Evolutionary conservation across 2,797 vertebrate species (phyloP).

Genomic region (Lerista edwardsae): DNA sequence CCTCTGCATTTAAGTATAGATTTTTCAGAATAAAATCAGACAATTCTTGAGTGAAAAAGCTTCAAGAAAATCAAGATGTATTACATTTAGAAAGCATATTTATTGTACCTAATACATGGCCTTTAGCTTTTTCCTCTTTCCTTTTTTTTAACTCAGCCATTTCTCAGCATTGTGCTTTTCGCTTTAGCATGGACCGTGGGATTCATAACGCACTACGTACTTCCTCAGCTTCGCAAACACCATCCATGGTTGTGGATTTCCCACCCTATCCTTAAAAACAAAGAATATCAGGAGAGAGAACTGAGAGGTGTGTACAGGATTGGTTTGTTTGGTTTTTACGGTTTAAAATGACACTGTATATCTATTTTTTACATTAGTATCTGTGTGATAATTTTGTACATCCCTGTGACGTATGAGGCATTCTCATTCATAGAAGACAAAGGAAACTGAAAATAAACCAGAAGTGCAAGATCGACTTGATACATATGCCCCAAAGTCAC

Average conservation of each 20-base stretch:
- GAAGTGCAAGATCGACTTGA: too few relatives aligned
- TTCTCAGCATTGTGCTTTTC: slow-evolving; percentile 92
- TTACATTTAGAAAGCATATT: background rate
- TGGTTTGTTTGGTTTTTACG: slow-evolving; percentile 19
- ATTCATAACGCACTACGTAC: slow-evolving; percentile 93
- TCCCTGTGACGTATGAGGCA: background rate
- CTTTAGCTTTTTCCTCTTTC: slow-evolving; percentile 14
- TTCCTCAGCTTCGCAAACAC: slow-evolving; percentile 96
- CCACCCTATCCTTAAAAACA: slow-evolving; percentile 92
- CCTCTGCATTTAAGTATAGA: background rate
- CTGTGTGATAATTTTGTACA: background rate
- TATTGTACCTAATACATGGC: background rate
- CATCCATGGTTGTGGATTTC: slow-evolving; percentile 98
- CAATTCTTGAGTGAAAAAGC: background rate
- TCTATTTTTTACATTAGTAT: slow-evolving; percentile 1
- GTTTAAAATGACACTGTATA: background rate
- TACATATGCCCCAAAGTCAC: too few relatives aligned
- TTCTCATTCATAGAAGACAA: background rate
- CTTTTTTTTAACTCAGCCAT: slow-evolving; percentile 80
- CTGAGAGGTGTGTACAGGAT: slow-evolving; percentile 84
- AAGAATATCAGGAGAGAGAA: slow-evolving; percentile 91
- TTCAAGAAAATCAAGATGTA: background rate
- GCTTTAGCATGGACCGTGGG: slow-evolving; percentile 90
- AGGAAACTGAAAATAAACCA: background rate
- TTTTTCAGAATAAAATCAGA: background rate